A percentile compares a stretch with the other conserved stretches of the same genome.
Evolutionary conservation across 2,797 vertebrate species (phyloP).

Genomic region (Hippoglossus hippoglossus): DNA sequence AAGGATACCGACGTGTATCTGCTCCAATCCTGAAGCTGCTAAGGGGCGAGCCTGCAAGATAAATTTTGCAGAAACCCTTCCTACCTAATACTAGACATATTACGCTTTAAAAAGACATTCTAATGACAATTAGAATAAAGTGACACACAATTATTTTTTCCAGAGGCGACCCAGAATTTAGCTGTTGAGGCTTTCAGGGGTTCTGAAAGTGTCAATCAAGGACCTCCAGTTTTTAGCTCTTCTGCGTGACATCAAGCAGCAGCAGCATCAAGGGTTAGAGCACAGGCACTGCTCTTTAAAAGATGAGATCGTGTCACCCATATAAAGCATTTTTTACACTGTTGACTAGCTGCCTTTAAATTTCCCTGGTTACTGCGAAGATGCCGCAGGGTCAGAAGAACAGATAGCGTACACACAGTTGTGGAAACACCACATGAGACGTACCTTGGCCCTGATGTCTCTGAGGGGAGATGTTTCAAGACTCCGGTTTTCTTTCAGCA

Average conservation of each 20-base stretch:
- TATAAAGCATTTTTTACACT: conserved; percentile 53
- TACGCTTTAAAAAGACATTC: too few species aligned
- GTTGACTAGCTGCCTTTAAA: conserved; percentile 51
- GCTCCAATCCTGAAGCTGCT: too few species aligned
- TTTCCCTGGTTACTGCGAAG: conserved; percentile 48
- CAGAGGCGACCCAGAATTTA: too few species aligned
- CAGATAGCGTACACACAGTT: conserved; percentile 27
- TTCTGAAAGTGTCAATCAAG: conserved; percentile 12
- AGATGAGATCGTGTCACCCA: conserved; percentile 55
- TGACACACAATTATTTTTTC: too few species aligned
- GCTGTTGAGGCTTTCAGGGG: too few species aligned
- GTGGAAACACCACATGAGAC: conserved; percentile 20
- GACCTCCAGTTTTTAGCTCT: conserved; percentile 38
- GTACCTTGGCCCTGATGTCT: conserved; percentile 61
- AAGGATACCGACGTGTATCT: too few species aligned
- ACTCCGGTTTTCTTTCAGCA: conserved; percentile 15
- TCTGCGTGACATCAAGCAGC: conserved; percentile 27
- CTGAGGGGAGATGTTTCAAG: conserved; percentile 42
- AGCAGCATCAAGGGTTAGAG: conserved; percentile 33
- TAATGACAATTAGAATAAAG: too few species aligned
- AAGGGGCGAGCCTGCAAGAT: too few species aligned
- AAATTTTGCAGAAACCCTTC: too few species aligned
- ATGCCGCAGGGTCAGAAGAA: conserved; percentile 34
- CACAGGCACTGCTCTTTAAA: conserved; percentile 33
- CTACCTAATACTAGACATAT: too few species aligned